Percentiles rank a stretch among this genome's conserved stretches.
Evolutionary conservation across 2,113 vertebrate genomes (phyloP).

Genomic region (Macaca nemestrina): DNA sequence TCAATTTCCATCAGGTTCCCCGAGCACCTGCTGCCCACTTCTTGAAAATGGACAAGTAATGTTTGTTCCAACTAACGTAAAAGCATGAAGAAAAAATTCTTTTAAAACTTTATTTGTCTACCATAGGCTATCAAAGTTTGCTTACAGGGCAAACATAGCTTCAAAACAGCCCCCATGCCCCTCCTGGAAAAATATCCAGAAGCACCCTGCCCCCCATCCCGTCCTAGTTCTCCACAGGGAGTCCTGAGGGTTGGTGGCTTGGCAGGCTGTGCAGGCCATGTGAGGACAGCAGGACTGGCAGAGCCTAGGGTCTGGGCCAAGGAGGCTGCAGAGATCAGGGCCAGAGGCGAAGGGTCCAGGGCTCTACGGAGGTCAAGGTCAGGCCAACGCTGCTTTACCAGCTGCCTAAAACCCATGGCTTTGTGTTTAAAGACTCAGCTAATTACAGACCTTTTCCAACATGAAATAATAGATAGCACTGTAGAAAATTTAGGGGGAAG

Average conservation of each 20-base stretch:
- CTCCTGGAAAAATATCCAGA: not conserved
- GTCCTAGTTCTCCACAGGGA: not conserved
- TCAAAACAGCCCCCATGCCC: not conserved
- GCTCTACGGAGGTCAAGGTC: conserved; percentile 48
- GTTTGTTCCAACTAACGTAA: not conserved
- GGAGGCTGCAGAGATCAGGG: not conserved
- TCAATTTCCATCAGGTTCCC: not conserved
- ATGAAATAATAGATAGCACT: not conserved
- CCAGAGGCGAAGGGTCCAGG: not conserved
- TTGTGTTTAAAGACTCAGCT: not conserved
- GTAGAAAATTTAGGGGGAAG: not conserved
- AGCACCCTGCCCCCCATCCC: not conserved
- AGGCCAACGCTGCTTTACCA: not conserved
- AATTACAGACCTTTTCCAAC: not conserved
- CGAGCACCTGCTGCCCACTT: fast-evolving
- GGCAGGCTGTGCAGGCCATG: not conserved
- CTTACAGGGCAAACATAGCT: not conserved
- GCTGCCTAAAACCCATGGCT: not conserved
- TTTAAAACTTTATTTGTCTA: not conserved
- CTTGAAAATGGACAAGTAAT: not conserved
- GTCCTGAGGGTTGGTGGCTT: not conserved
- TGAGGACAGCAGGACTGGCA: not conserved
- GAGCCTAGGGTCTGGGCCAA: not conserved
- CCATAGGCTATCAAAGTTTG: not conserved
- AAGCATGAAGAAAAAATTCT: not conserved